These are phyloP conservation scores for Globicephala melas DNA, from an alignment of 2,113 vertebrate species.

Conservation along the genomic window DNA sequence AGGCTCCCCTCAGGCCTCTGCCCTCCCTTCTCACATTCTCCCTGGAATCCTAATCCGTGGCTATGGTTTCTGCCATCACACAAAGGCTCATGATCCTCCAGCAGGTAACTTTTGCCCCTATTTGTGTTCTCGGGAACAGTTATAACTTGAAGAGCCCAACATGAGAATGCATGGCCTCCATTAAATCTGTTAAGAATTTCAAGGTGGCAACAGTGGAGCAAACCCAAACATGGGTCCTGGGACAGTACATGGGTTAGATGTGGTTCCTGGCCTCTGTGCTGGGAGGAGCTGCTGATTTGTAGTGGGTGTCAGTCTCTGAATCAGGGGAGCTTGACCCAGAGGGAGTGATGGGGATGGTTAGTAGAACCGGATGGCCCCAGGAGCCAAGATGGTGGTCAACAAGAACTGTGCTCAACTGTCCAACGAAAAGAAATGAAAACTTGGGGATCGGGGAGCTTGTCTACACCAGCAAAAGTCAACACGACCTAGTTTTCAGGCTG, in stretches of 20 bases:
- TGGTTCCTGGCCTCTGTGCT: background rate
- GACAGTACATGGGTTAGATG: fast-evolving
- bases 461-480: fast-evolving
- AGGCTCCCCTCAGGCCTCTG: too few species aligned
- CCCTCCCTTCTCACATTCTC: background rate
- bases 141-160: background rate
- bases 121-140: background rate
- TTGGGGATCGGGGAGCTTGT: background rate
- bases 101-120: background rate
- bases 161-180: background rate
- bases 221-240: fast-evolving
- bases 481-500: background rate
- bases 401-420: fast-evolving
- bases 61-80: background rate
- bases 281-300: background rate
- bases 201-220: fast-evolving
- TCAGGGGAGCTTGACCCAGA: background rate
- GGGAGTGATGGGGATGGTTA: too few species aligned
- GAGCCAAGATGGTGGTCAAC: background rate
- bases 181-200: background rate
- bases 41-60: fast-evolving
- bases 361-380: fast-evolving
- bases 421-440: too few species aligned
- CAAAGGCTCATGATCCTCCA: fast-evolving
- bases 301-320: background rate